Conservation (phyloP, 2,888 invertebrate species). For the Pharmacophagus antenor region DNA sequence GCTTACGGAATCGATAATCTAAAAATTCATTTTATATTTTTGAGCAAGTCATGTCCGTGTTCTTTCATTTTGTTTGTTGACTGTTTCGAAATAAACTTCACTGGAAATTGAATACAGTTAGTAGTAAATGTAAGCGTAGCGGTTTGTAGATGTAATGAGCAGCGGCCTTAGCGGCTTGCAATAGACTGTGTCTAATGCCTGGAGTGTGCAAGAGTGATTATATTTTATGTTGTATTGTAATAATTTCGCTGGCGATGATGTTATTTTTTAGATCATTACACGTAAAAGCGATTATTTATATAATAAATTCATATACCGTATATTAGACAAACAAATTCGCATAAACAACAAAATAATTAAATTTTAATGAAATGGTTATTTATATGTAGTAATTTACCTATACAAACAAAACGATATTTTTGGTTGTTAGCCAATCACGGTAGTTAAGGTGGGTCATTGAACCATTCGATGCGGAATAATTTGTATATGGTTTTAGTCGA, state of each 20-base stretch:
- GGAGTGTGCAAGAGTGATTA: conserved; percentile 25
- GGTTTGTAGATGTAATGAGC: conserved; percentile 4
- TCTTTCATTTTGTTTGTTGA: conserved; percentile 30
- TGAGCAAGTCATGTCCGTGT: conserved; percentile 46
- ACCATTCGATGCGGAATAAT: too few species aligned
- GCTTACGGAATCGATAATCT: conserved; percentile 69
- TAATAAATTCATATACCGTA: too few species aligned
- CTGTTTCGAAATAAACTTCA: conserved; percentile 33
- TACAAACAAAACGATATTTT: too few species aligned
- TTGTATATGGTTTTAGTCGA: too few species aligned
- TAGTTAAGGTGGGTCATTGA: too few species aligned
- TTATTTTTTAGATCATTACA: conserved; percentile 15
- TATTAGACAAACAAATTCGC: too few species aligned
- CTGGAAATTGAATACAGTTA: conserved; percentile 34
- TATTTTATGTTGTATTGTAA: conserved; percentile 16
- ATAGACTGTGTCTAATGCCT: conserved; percentile 29
- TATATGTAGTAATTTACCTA: too few species aligned
- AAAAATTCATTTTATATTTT: conserved; percentile 70
- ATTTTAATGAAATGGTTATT: too few species aligned
- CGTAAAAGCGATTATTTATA: background rate
- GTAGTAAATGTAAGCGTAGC: conserved; percentile 17
- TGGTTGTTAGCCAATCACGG: too few species aligned
- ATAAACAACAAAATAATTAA: too few species aligned
- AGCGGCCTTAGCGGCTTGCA: conserved; percentile 9
- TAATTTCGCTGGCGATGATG: conserved; percentile 2